phyloP scores from a whole-genome alignment of 1,140 invertebrate genomes.

The Drepana arcuata region DNA sequence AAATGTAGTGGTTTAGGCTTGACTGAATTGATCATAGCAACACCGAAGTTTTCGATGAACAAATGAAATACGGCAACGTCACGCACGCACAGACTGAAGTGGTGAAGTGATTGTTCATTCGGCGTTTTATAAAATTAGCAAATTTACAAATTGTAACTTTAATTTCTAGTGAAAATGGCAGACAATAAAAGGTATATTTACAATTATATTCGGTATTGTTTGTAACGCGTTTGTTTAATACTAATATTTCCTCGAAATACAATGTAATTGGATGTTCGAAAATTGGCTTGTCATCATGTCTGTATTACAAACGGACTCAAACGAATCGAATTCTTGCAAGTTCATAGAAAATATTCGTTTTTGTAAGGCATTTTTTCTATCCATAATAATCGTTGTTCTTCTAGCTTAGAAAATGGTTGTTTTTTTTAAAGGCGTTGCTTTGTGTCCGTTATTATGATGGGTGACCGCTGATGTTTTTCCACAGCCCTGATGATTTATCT shows the following conservation, averaged over 20 bases:
- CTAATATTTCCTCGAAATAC: too few species aligned
- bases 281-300: constrained; percentile 72
- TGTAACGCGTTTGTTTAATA: constrained; percentile 8
- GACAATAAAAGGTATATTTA: constrained; percentile 71
- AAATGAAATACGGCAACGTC: constrained; percentile 73
- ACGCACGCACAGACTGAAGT: constrained; percentile 48
- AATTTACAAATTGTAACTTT: constrained; percentile 42
- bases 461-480: constrained; percentile 32
- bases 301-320: constrained; percentile 25
- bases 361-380: background rate
- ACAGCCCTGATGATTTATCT: constrained; percentile 91
- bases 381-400: too few species aligned
- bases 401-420: too few species aligned
- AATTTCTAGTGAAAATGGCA: constrained; percentile 66
- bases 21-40: too few species aligned
- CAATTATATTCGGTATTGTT: constrained; percentile 3
- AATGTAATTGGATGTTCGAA: constrained; percentile 41
- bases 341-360: constrained; percentile 7
- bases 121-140: constrained; percentile 47
- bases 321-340: constrained; percentile 15
- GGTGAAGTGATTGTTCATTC: constrained; percentile 54
- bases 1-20: too few species aligned
- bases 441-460: background rate
- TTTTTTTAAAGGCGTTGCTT: constrained; percentile 6
- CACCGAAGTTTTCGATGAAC: too few species aligned